These are phyloP conservation scores for Dicrostonyx torquatus DNA, from an alignment of 2,797 vertebrate species.

Conservation along the genomic window DNA sequence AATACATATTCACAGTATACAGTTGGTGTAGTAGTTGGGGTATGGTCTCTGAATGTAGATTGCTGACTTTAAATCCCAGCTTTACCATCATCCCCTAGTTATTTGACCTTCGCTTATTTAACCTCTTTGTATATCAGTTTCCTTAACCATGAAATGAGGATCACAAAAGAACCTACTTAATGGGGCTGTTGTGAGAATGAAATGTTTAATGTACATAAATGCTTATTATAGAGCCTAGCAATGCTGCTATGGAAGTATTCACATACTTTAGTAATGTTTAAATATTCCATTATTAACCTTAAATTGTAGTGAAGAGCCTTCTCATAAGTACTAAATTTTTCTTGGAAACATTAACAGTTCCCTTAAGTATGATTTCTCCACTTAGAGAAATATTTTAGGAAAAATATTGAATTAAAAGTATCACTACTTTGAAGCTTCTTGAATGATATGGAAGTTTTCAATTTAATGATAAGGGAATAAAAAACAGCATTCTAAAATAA, in stretches of 20 bases:
- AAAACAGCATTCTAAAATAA: slow-evolving; percentile 53
- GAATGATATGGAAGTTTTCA: slow-evolving; percentile 49
- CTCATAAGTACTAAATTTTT: slow-evolving; percentile 32
- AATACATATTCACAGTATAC: no score
- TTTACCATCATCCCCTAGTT: neutral
- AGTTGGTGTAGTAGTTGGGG: neutral
- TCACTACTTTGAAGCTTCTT: slow-evolving; percentile 60
- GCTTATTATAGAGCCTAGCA: neutral
- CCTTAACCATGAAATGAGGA: neutral
- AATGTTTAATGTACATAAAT: slow-evolving; percentile 36
- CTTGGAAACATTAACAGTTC: slow-evolving; percentile 28
- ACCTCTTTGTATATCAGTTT: slow-evolving; percentile 10
- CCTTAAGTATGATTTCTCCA: slow-evolving; percentile 38
- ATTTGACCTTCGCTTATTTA: slow-evolving; percentile 17
- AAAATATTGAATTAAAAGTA: slow-evolving; percentile 52
- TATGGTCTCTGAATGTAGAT: slow-evolving; percentile 1
- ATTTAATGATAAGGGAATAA: slow-evolving; percentile 57
- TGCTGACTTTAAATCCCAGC: neutral
- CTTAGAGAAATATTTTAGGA: slow-evolving; percentile 62
- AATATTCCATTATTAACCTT: slow-evolving; percentile 25
- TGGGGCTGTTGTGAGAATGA: neutral
- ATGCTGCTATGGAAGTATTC: neutral
- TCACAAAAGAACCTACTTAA: neutral
- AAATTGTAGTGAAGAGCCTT: slow-evolving; percentile 37
- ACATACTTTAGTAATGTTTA: neutral